These are phyloP conservation scores for Leistus spinibarbis DNA, from an alignment of 2,888 invertebrate species.

Conservation along the genomic window DNA sequence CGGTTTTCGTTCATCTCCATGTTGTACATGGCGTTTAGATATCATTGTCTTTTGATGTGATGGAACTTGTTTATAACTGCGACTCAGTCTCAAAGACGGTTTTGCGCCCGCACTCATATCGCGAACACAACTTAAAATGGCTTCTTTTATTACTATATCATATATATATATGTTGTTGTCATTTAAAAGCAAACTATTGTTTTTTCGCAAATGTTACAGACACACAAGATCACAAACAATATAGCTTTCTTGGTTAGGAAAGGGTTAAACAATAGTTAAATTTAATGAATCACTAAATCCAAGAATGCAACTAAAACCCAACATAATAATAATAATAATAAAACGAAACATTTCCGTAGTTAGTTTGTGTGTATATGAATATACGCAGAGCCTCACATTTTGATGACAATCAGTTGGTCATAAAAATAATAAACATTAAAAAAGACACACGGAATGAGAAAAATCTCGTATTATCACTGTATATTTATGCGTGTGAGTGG, in stretches of 20 bases:
- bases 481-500: not conserved
- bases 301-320: not conserved
- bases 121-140: no score
- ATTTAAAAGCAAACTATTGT: no score
- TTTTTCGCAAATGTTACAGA: no score
- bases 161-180: no score
- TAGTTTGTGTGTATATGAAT: no score
- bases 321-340: not conserved
- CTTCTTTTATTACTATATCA: no score
- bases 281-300: no score
- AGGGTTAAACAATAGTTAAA: no score
- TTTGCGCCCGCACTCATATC: no score
- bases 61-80: not conserved
- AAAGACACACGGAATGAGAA: not conserved
- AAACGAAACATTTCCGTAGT: not conserved
- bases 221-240: no score
- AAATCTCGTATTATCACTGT: constrained; percentile 23
- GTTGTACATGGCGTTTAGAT: not conserved
- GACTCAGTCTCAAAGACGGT: not conserved
- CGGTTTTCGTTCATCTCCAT: not conserved
- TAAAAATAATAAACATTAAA: not conserved
- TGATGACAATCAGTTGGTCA: not conserved
- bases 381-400: not conserved
- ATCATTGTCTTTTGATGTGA: not conserved
- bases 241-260: no score